Base-by-base conservation (phyloP, 2,888 invertebrate species). In the Proisotoma minuta region DNA sequence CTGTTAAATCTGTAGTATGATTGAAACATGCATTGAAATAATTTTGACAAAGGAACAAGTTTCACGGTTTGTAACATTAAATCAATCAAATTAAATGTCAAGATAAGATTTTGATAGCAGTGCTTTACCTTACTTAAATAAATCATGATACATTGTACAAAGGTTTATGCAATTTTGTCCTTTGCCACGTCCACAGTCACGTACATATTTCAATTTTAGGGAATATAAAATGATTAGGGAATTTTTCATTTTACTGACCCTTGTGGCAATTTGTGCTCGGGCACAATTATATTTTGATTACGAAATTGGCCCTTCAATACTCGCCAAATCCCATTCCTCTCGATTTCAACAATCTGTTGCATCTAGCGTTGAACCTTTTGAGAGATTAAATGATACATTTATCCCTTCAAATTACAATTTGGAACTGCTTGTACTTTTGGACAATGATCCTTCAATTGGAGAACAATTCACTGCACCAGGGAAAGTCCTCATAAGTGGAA, bases 371-470 rank as follows among this genome's bases (percentile, higher is more conserved):
- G 5, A 5, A 12, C 43, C 49, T 24, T 24, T 22, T 10, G 18
- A 24, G 5, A 5, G 54, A 39, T 27, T 54, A 39, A 54, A 54
- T 22, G 39, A 23, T 12, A 54, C 54, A 3, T 3, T 39, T 3
- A 39, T 39, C 40, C 54, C 54, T 3, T 39, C 54, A 2, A 18
- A 54, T 54, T 54, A 54, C 39, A 23, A 34, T 3, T 18, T 54
- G 23, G 54, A 54, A 39, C 40, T 54, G 2, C 40, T 34, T 10
- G 54, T 54, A 15, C 12, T 54, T 18, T 29, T 54, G 40, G 54
- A 54, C 34, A 12, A 54, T 5, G 54, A 54, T 23, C 39, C 54
- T 4, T 15, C 3, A 4, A 18, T 29, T 12, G 54, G 54, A 18
- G 39, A 12, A 3, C 40, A 34, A 10, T 54, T 54, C 3, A 54